Evolutionary conservation across 92 coral and sea anemone species (phyloP).

Genomic region (Zoanthus gigantus): DNA sequence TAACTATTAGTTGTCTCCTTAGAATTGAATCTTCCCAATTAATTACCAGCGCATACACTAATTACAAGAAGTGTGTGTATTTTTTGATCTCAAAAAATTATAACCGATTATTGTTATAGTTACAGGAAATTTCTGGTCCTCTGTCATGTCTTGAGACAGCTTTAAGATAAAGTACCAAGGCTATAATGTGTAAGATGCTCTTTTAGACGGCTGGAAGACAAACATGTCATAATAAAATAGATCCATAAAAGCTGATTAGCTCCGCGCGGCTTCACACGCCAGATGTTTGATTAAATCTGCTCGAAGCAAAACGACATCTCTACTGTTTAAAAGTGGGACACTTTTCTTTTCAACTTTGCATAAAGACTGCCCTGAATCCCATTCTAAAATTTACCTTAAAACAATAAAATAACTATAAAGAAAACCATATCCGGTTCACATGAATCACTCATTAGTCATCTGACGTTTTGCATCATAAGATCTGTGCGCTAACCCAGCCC

Average conservation of each 20-base stretch:
- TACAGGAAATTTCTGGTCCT: neutral
- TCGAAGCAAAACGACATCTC: neutral
- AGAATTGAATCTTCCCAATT: slow-evolving; percentile 23
- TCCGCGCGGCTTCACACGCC: neutral
- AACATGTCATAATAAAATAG: slow-evolving; percentile 21
- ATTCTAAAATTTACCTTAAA: slow-evolving; percentile 2
- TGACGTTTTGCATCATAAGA: slow-evolving; percentile 29
- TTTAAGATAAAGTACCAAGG: neutral
- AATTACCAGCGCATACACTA: slow-evolving; percentile 5
- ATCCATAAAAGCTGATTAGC: slow-evolving; percentile 14
- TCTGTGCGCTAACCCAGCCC: neutral
- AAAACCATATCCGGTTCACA: slow-evolving; percentile 32
- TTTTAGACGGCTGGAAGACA: slow-evolving; percentile 9
- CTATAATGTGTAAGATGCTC: slow-evolving; percentile 11
- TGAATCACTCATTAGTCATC: slow-evolving; percentile 28
- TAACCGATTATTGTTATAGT: slow-evolving; percentile 28
- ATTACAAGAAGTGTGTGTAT: neutral
- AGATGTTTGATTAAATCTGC: slow-evolving; percentile 47
- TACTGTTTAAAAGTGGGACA: slow-evolving; percentile 35
- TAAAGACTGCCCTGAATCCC: slow-evolving; percentile 10
- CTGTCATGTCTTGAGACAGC: neutral
- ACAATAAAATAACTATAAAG: slow-evolving; percentile 22
- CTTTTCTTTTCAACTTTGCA: neutral
- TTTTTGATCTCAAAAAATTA: neutral
- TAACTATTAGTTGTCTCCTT: slow-evolving; percentile 24